phyloP scores from a whole-genome alignment of 1,140 invertebrate genomes.

The Euura lappo region DNA sequence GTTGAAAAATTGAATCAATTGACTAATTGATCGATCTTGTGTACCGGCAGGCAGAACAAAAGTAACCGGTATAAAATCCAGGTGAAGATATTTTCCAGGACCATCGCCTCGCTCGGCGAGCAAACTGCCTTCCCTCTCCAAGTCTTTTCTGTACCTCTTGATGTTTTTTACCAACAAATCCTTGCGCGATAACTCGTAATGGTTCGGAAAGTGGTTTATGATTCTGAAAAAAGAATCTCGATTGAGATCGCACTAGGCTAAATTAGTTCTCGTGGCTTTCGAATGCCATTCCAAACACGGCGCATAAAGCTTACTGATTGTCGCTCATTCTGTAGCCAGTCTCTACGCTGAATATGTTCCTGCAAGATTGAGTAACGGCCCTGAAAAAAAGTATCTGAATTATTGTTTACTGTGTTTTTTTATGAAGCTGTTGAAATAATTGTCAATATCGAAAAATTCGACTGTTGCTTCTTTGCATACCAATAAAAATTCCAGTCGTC shows the following conservation, averaged over 20 bases:
- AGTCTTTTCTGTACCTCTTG: constrained; percentile 89
- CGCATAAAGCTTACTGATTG: constrained; percentile 74
- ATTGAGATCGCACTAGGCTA: not conserved
- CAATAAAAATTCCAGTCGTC: constrained; percentile 98
- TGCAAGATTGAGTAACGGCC: constrained; percentile 87
- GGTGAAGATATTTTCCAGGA: constrained; percentile 76
- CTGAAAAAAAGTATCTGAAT: constrained; percentile 49
- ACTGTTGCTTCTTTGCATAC: constrained; percentile 50
- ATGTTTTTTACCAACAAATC: constrained; percentile 96
- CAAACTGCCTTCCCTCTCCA: constrained; percentile 88
- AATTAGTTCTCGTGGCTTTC: constrained; percentile 7
- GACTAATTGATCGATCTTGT: not conserved
- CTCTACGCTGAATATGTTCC: constrained; percentile 91
- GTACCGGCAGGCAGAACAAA: constrained; percentile 87
- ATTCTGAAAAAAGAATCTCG: constrained; percentile 58
- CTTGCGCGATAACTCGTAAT: constrained; percentile 94
- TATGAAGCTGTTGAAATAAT: not conserved
- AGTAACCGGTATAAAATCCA: constrained; percentile 92
- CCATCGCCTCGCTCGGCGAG: constrained; percentile 81
- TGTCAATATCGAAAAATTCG: not conserved
- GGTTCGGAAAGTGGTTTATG: constrained; percentile 93
- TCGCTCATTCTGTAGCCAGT: constrained; percentile 91
- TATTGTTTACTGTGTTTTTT: not conserved
- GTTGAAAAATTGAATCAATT: no score
- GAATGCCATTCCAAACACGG: not conserved